Percentiles rank a stretch among this genome's conserved stretches.
Conservation (phyloP, 2,888 invertebrate species). For the Drosophila borealis region DNA sequence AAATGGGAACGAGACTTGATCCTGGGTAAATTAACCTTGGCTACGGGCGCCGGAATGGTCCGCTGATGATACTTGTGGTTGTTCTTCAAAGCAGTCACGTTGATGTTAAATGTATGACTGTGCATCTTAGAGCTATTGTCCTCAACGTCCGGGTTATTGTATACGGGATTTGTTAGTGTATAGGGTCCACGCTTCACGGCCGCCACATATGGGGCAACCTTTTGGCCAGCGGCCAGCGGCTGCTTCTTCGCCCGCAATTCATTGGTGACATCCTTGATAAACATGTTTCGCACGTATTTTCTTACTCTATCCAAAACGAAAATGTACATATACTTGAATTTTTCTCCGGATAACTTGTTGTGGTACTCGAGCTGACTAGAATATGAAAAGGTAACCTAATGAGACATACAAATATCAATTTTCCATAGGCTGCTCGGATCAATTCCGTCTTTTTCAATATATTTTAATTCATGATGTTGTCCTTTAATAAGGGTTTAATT, state of each 20-base stretch:
- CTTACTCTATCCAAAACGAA: conserved; percentile 11
- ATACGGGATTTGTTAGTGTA: conserved; percentile 60
- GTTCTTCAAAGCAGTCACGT: conserved; percentile 30
- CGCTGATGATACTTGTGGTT: conserved; percentile 61
- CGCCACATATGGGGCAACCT: conserved; percentile 49
- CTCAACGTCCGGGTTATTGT: conserved; percentile 27
- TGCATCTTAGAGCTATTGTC: conserved; percentile 29
- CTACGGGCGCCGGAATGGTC: conserved; percentile 37
- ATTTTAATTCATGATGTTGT: background rate
- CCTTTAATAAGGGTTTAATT: too few species aligned
- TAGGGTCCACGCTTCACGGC: conserved; percentile 57
- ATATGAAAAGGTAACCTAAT: background rate
- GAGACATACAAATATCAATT: background rate
- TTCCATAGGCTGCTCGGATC: conserved; percentile 25
- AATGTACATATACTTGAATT: conserved; percentile 57
- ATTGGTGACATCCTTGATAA: conserved; percentile 51
- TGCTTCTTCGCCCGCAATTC: conserved; percentile 1
- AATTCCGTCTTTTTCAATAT: background rate
- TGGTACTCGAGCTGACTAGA: conserved; percentile 19
- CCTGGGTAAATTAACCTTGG: background rate
- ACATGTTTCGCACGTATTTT: conserved; percentile 43
- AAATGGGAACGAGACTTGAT: conserved; percentile 49
- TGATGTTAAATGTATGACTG: conserved; percentile 62
- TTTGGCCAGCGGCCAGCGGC: conserved; percentile 1
- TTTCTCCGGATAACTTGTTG: conserved; percentile 27